Base-by-base conservation (phyloP, 2,113 vertebrate genomes). In the Thamnaconus septentrionalis region DNA sequence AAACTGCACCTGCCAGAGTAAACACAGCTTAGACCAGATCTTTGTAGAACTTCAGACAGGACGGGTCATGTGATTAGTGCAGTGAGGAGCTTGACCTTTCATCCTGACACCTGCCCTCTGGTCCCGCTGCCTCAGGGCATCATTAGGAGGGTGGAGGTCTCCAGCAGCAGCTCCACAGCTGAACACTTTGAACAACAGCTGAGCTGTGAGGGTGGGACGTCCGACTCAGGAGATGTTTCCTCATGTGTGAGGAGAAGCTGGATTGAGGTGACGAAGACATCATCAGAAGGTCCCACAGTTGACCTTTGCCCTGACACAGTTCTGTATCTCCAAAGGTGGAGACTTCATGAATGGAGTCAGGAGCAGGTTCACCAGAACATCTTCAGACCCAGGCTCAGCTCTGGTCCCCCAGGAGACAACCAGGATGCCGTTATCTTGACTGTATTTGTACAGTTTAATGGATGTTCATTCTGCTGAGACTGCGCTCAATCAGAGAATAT, bases 301-400 rank as follows among this genome's bases (percentile, higher is more conserved):
- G 76, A 85, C 79, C 77, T 65, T 59, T 11, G 43, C 43, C 66
- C 69, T 42, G 18, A 12, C 51, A 55, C 54, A 8, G 47, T 74
- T 81, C 78, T 83, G 51, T 65, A 62, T 72, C 73, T 72, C 72
- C 72, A 82, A 80, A 79, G 69, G 57, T 43, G 1, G 12, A 55
- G 57, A 85, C 87, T 86, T 85, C 85, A 88, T 88, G 61, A 76
- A 43, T 66, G 80, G 82, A 80, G 83, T 86, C 86, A 84, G 59
- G 79, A 73, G 40, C 45, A 80, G 10, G 8, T 85, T 76, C 80
- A 66, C 58, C 41, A 49, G 11, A 48, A 67, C 68, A 50, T 53
- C 50, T 53, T 57, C 43, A 63, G 61, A 71, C 59, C 50, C 31
- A 7, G 42, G 56, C 5, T 18, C 57, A 41, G 69, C 77, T 73